Base-by-base conservation (phyloP, 2,113 vertebrate species). In the Onychostruthus taczanowskii region DNA sequence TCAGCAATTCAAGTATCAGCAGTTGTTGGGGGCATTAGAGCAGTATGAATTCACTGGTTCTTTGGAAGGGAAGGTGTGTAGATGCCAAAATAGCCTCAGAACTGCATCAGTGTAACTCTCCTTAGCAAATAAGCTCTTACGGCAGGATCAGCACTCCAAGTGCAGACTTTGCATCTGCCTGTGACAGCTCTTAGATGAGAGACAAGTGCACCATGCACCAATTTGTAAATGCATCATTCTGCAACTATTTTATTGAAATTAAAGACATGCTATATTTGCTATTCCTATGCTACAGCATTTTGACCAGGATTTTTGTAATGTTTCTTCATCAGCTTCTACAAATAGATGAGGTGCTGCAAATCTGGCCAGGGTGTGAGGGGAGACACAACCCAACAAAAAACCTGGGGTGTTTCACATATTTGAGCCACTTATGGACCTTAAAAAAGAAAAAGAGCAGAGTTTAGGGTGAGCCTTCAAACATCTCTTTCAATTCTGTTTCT, bases 251-350 rank as follows among this genome's bases (percentile, higher is more conserved):
- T 81, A 90, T 84, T 95, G 62, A 83, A 56, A 76, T 31, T 55
- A 30, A 59, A 77, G 56, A 79, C 9, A 41, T 18, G 7, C 9
- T 64, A 2, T 41, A 43, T 89, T 74, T 59, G 53, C 79, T 67
- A 74, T 41, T 95, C 50, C 64, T 92, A 56, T 55, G 21, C 50
- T 74, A 69, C 74, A 79, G 15, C 7, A 69, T n/a, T 90, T 63
- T 86, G 39, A 70, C 39, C 39, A 93, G 5, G 0, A 62, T 88
- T 87, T 73, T 26, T 43, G 28, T 46, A 21, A 64, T 1, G 0
- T 68, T 87, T 94, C 80, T 94, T 76, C 82, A 89, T 90, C 83
- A 93, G 79, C 82, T 96, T 87, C 44, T 90, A 84, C 0, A 16
- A 90, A 67, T 13, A 50, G 37, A 78, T 0, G 39, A 85, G 88